phyloP scores from a whole-genome alignment of 2,888 invertebrate genomes.

The Dasypogon diadema region DNA sequence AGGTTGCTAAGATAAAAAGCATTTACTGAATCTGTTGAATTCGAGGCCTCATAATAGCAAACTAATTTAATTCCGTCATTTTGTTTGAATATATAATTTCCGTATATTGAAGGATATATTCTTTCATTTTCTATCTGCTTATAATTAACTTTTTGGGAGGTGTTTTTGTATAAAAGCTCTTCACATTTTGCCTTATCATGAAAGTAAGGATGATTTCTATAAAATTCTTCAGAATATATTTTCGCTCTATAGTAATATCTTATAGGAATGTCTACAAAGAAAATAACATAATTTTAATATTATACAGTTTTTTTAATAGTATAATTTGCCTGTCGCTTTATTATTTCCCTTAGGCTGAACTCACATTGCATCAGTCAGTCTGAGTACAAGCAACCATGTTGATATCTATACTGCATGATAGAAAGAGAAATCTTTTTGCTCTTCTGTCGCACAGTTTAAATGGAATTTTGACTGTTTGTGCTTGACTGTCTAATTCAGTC shows the following conservation, averaged over 20 bases:
- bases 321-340: not conserved
- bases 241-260: slow-evolving; percentile 61
- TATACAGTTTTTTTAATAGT: too few species aligned
- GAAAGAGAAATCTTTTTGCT: too few species aligned
- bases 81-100: slow-evolving; percentile 57
- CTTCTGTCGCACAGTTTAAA: too few species aligned
- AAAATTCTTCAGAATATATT: slow-evolving; percentile 57
- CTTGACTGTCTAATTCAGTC: too few species aligned
- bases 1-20: slow-evolving; percentile 72
- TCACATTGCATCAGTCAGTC: too few species aligned
- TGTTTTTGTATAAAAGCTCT: not conserved
- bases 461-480: too few species aligned
- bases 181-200: slow-evolving; percentile 22
- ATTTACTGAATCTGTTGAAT: slow-evolving; percentile 59
- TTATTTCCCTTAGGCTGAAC: too few species aligned
- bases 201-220: slow-evolving; percentile 18
- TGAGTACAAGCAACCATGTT: too few species aligned
- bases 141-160: not conserved
- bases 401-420: too few species aligned
- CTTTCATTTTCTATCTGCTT: slow-evolving; percentile 57
- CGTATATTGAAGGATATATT: slow-evolving; percentile 58
- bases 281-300: not conserved
- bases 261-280: slow-evolving; percentile 60
- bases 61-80: slow-evolving; percentile 65
- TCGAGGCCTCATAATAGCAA: slow-evolving; percentile 79